Evolutionary conservation across 2,888 invertebrate species (phyloP), one percentile per base, ranked within the genome.

Genomic region (Dione vanillae): DNA sequence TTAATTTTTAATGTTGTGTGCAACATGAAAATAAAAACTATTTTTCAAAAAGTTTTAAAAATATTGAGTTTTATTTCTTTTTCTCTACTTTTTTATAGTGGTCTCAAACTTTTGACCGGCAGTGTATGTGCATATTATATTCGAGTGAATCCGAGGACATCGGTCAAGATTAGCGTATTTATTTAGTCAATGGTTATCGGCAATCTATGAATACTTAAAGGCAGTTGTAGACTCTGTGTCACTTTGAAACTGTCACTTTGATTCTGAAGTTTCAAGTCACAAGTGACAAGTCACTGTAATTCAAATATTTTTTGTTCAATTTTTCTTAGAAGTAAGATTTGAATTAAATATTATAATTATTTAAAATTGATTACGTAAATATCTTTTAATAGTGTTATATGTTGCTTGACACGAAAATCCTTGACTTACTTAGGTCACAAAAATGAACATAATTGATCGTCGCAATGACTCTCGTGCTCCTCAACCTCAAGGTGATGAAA

Each of bases 401-500:
- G 49, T 27, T 16, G 9, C 19, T 59, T 61, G 27, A 56, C 51
- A 20, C 19, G 40, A 20, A 27, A 27, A 51, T 14, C 41, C 43
- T 49, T 41, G 49, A 49, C 16, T 61, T 35, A 61, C 43, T 14
- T 67, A 61, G 67, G 67, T 61, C 49, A 51, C 51, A 67, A 67
- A 27, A 41, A 67, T 67, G 67, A 61, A 41, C 16, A 61, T 20
- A 59, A 59, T 51, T 51, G 51, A 61, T 51, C 67, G 67, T 19
- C 49, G 61, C 59, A 67, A 59, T 61, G 45, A 40, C 45, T 45
- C 41, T 68, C 69, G 59, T 72, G 68, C 65, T 20, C 45, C 72
- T 19, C 41, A 78, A 73, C 78, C 78, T 78, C 82, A 85, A 90
- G 89, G 90, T 90, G 87, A 87, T 79, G 40, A 62, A 45, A 81